A percentile compares a stretch with the other conserved stretches of the same genome.
Conservation (phyloP, 2,113 vertebrate species). For the Plecturocebus donacophilus region DNA sequence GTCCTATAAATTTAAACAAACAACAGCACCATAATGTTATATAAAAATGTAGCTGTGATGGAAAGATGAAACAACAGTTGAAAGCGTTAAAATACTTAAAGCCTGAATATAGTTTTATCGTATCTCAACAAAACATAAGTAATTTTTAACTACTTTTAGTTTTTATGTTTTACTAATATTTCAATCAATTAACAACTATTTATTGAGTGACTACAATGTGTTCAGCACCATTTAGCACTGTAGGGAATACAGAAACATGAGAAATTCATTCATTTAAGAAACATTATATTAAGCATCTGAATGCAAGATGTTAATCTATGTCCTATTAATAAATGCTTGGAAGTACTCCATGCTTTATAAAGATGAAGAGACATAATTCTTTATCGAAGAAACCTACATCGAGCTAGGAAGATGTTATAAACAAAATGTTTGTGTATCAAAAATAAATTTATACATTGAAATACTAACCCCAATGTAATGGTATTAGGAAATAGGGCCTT, state of each 20-base stretch:
- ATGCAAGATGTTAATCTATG: neutral
- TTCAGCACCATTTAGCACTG: slow-evolving; percentile 44
- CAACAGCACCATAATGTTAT: slow-evolving; percentile 71
- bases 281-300: neutral
- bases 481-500: neutral
- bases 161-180: slow-evolving; percentile 67
- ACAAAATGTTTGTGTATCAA: neutral
- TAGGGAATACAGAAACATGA: slow-evolving; percentile 32
- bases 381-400: neutral
- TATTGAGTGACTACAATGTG: slow-evolving; percentile 60
- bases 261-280: slow-evolving; percentile 44
- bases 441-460: neutral
- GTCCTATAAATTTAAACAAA: slow-evolving; percentile 80
- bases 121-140: slow-evolving; percentile 63
- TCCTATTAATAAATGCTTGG: neutral
- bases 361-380: slow-evolving; percentile 1
- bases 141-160: slow-evolving; percentile 50
- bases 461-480: neutral
- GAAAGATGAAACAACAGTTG: slow-evolving; percentile 74
- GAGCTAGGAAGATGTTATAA: neutral
- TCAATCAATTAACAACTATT: slow-evolving; percentile 71
- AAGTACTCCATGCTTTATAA: neutral
- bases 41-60: slow-evolving; percentile 68
- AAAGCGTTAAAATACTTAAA: slow-evolving; percentile 66
- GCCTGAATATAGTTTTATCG: slow-evolving; percentile 68